Evolutionary conservation across 2,797 vertebrate genomes (phyloP).

Genomic region (Euphonia xanthogaster): DNA sequence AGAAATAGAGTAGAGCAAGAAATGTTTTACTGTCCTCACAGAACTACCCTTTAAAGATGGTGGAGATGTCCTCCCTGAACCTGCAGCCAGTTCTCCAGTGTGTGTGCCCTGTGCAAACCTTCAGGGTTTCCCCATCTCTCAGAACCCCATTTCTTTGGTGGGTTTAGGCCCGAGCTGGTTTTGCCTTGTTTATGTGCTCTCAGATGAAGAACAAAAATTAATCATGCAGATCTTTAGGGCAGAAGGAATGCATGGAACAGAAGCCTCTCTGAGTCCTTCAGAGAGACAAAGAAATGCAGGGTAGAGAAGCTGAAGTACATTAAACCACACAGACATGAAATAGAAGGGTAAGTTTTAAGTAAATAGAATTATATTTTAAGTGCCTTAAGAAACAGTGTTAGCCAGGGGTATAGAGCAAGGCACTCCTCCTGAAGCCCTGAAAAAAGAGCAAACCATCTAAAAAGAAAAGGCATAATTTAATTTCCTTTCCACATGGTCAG

Average conservation of each 20-base stretch:
- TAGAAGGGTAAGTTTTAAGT: background rate
- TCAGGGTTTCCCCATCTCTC: background rate
- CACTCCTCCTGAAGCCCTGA: background rate
- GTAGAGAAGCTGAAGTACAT: background rate
- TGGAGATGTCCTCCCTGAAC: background rate
- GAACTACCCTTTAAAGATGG: background rate
- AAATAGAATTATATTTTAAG: background rate
- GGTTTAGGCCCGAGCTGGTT: background rate
- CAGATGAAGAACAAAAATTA: background rate
- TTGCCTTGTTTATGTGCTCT: background rate
- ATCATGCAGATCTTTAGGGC: background rate
- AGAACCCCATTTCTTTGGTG: background rate
- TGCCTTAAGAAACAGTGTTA: background rate
- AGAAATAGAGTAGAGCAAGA: background rate
- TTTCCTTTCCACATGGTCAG: background rate
- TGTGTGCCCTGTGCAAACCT: background rate
- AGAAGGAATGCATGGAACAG: background rate
- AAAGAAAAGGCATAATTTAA: background rate
- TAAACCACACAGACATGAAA: background rate
- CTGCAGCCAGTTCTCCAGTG: background rate
- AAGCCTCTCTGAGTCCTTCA: background rate
- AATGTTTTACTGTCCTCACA: background rate
- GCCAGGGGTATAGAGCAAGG: rapidly evolving
- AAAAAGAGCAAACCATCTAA: background rate
- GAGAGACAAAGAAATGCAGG: background rate